Percentiles rank a stretch among this genome's conserved stretches.
Evolutionary conservation across 2,797 vertebrate species (phyloP).

Genomic region (Iguana delicatissima): DNA sequence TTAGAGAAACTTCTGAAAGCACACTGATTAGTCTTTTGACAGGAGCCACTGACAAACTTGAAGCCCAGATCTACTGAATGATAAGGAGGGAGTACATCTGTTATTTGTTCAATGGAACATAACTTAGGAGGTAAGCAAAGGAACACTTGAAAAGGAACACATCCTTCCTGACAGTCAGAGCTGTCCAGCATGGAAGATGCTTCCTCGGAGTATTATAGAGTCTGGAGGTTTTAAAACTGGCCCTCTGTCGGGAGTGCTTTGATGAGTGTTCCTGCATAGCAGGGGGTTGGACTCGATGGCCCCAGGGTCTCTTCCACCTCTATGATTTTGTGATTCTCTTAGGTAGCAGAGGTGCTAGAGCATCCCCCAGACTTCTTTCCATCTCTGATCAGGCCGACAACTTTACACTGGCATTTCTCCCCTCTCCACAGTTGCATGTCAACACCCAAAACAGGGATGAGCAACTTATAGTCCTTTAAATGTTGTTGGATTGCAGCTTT

Average conservation of each 20-base stretch:
- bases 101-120: neutral
- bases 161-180: neutral
- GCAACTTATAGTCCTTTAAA: too few species aligned
- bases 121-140: neutral
- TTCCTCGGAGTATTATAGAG: too few species aligned
- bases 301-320: too few species aligned
- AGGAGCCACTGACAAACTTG: neutral
- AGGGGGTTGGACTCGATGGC: too few species aligned
- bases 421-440: neutral
- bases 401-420: neutral
- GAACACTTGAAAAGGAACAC: neutral
- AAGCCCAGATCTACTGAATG: neutral
- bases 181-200: too few species aligned
- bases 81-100: neutral
- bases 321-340: too few species aligned
- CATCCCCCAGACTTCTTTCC: neutral
- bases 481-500: too few species aligned
- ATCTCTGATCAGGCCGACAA: neutral
- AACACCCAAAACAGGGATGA: neutral
- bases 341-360: neutral
- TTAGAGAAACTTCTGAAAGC: neutral
- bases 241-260: too few species aligned
- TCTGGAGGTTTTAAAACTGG: too few species aligned
- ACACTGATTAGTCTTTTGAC: too few species aligned
- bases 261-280: too few species aligned